phyloP scores from a whole-genome alignment of 35 echinoderm and acorn worm species.

The Holothuria glaberrima region DNA sequence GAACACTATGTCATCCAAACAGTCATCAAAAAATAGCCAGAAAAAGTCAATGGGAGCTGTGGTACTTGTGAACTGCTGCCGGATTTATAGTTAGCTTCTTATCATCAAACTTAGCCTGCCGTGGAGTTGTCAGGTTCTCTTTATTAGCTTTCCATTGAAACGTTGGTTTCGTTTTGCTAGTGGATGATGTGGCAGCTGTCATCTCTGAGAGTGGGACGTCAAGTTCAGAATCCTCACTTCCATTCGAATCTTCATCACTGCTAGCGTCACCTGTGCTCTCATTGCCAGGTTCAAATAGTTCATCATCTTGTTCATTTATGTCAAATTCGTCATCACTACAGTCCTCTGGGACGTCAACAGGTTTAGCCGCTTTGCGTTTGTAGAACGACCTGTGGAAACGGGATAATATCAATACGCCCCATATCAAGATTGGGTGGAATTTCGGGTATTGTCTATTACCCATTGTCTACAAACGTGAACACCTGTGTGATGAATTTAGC shows the following conservation, averaged over 20 bases:
- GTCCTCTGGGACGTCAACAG: constrained; percentile 11
- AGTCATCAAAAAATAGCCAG: constrained; percentile 13
- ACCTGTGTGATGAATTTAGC: background rate
- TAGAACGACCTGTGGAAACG: constrained; percentile 14
- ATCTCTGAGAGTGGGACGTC: background rate
- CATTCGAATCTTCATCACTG: constrained; percentile 19
- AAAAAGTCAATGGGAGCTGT: constrained; percentile 14
- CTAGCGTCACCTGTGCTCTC: background rate
- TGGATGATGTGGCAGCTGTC: background rate
- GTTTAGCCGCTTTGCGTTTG: constrained; percentile 1
- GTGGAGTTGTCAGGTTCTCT: constrained; percentile 14
- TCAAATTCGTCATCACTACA: constrained; percentile 33
- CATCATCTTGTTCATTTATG: constrained; percentile 18
- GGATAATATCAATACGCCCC: constrained; percentile 12
- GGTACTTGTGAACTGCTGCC: background rate
- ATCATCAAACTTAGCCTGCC: constrained; percentile 18
- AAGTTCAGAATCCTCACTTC: background rate
- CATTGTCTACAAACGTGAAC: background rate
- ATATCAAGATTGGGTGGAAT: background rate
- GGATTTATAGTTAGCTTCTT: constrained; percentile 27
- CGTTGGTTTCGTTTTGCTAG: constrained; percentile 1
- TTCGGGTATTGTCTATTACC: background rate
- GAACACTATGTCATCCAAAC: constrained; percentile 37
- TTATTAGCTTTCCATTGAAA: constrained; percentile 35
- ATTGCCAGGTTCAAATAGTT: constrained; percentile 27